Evolutionary conservation across 2,797 vertebrate species (phyloP), one percentile per base, ranked within the genome.

Genomic region (Podargus strigoides): DNA sequence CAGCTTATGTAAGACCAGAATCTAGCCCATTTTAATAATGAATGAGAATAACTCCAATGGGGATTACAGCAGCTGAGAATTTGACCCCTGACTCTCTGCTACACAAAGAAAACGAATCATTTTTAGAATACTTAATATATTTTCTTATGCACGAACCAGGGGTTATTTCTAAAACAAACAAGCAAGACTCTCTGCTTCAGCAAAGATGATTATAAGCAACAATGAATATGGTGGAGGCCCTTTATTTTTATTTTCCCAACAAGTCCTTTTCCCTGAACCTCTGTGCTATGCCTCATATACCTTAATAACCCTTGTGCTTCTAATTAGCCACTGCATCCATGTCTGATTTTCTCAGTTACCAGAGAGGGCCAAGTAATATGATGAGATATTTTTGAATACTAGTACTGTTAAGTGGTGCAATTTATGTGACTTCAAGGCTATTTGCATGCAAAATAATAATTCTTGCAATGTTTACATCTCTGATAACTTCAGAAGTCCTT

Each of bases 121-220:
- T 87, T 93, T 94, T 83, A 91, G 89, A 94, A 93, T 95, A 84
- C 69, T 95, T 95, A 95, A 80, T 96, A 67, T 94, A 91, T 95
- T 92, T 96, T 92, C 89, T 60, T 92, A 95, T 64, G 44, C 53
- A 75, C 2, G 9, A 91, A 84, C 49, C 15, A 75, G 41, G 26
- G 37, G 34, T 67, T 95, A 91, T 91, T 93, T 85, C 75, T 95
- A 81, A 95, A 96, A 91, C 76, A 96, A 96, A 96, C 66, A 94
- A 93, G 47, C 22, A 90, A 91, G 34, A 59, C n/a, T 52, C 22
- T 36, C 2, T 53, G 34, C n/a, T 90, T 82, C 75, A 89, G 56
- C 44, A 91, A 49, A 70, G 27, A 18, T 80, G 27, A 60, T 74
- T 89, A 70, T 87, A 83, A 92, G 72, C 42, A 91, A 49, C 72